Evolutionary conservation across 2,113 vertebrate genomes (phyloP).

Genomic region (Macaca mulatta): DNA sequence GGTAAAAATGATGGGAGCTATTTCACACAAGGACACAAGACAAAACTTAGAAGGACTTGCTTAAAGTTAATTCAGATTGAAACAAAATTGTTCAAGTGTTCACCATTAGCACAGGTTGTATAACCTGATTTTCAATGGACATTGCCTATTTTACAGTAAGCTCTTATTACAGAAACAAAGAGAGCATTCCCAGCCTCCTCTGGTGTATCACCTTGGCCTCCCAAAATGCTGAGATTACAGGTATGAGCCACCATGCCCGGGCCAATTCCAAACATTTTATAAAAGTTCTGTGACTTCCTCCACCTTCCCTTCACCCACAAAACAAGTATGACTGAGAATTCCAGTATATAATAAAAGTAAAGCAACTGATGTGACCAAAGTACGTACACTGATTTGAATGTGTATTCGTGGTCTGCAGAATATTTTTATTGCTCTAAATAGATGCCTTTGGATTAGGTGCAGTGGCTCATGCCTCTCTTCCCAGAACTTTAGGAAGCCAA

Average conservation of each 20-base stretch:
- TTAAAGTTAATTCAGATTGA: neutral
- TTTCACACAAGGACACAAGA: neutral
- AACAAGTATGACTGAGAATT: no score
- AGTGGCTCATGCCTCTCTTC: no score
- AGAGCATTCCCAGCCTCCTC: neutral
- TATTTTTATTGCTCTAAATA: no score
- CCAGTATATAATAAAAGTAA: no score
- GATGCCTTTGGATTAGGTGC: no score
- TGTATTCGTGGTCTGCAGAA: no score
- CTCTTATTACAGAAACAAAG: neutral
- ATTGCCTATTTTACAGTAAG: neutral
- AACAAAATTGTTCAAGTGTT: neutral
- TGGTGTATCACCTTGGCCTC: fast-evolving
- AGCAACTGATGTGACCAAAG: no score
- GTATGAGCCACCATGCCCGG: neutral
- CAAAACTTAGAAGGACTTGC: neutral
- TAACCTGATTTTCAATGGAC: neutral
- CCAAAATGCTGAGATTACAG: neutral
- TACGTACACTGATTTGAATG: no score
- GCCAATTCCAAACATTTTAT: no score
- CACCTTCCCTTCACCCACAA: no score
- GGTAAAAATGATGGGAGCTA: neutral
- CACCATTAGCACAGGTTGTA: neutral
- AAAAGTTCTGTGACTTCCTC: no score
- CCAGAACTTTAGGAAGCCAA: fast-evolving